Base-by-base conservation (phyloP, 1,140 invertebrate species). In the Rhysida immarginata region DNA sequence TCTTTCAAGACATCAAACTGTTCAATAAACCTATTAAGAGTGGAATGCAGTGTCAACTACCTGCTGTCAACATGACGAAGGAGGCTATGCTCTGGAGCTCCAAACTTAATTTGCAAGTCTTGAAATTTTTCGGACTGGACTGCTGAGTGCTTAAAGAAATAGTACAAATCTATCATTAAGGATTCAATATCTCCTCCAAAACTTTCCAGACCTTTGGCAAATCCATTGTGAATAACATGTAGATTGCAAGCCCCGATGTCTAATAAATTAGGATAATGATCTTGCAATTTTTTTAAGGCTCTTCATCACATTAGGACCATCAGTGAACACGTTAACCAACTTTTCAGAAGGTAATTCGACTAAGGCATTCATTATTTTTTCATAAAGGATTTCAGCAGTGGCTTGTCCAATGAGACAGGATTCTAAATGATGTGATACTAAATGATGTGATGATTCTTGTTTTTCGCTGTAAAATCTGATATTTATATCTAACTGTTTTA, bases 231-330 rank as follows among this genome's bases (percentile, higher is more conserved):
- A 11, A 49, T 20, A 11, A 11, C 20, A 49, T 49, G 46, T 20
- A 49, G 23, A 49, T 24, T 49, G 46, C 46, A 49, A 18, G 46
- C 8, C 8, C 46, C 20, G 18, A 49, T 24, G 23, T 49, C 46
- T 11, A 49, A 11, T 24, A 49, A 24, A 8, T 49, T 49, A 13
- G 8, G 11, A 20, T 8, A 49, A 18, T 20, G 13, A 24, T 20
- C 13, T 24, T 49, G 8, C 46, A 49, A 11, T 49, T 24, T 49
- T 49, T 20, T 13, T 49, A 11, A 49, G 20, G 20, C 8, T 24
- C 23, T 49, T 49, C 46, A 49, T 49, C 13, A 49, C 46, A 20
- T 49, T 49, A 11, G 46, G 46, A 11, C 46, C 46, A 49, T 49
- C 46, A 49, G 46, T 11, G 8, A 20, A 49, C 11, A 49, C 8